Conservation (phyloP, 2,113 vertebrate genomes). For the Donacobius atricapilla region DNA sequence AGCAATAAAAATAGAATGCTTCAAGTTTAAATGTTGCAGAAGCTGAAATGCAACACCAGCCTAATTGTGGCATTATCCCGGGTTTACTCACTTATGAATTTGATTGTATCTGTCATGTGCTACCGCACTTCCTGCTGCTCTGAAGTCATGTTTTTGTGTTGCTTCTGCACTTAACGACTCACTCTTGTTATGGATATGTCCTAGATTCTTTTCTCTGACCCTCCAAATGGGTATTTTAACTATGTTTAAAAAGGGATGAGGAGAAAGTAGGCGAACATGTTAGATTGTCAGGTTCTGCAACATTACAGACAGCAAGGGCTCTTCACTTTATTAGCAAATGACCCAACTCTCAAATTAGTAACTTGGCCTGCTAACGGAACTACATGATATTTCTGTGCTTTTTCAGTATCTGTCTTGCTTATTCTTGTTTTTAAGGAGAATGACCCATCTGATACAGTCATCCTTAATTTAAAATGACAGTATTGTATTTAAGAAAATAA, state of each 20-base stretch:
- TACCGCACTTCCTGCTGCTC: background rate
- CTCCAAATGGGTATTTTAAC: background rate
- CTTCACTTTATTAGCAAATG: background rate
- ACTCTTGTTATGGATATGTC: background rate
- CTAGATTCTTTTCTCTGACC: constrained; percentile 40
- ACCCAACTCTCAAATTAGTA: background rate
- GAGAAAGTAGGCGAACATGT: background rate
- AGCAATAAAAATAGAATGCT: background rate
- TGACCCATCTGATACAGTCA: background rate
- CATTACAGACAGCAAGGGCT: background rate
- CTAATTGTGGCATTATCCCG: background rate
- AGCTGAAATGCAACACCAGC: background rate
- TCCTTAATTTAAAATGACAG: background rate
- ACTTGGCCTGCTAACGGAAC: background rate
- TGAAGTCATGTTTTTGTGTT: background rate
- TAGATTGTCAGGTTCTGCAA: constrained; percentile 1
- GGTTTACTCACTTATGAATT: background rate
- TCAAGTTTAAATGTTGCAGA: background rate
- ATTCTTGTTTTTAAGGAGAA: background rate
- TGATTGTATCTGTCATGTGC: background rate
- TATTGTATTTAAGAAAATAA: background rate
- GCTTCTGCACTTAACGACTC: background rate
- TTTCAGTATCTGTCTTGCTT: background rate
- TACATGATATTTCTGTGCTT: background rate
- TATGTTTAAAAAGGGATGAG: background rate